Evolutionary conservation across 1,140 invertebrate species (phyloP).

Genomic region (Eupeodes corollae): DNA sequence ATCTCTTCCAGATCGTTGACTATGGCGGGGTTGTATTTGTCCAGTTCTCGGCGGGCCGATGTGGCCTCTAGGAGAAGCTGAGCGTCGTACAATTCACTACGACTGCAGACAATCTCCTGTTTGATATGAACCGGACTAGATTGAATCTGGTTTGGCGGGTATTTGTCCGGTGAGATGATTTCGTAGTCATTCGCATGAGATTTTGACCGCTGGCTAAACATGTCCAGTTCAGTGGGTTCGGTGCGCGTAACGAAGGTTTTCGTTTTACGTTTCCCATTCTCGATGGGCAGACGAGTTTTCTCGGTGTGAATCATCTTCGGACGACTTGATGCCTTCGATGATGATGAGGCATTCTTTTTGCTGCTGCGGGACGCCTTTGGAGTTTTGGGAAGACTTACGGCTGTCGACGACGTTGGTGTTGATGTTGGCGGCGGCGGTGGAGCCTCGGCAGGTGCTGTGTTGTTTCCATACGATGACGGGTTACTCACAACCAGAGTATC

Average conservation of each 20-base stretch:
- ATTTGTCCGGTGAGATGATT: conserved; percentile 29
- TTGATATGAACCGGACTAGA: conserved; percentile 33
- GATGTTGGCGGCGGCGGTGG: conserved; percentile 4
- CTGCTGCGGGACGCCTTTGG: not conserved
- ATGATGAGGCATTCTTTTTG: not conserved
- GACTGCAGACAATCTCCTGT: conserved; percentile 18
- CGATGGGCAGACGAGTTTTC: conserved; percentile 46
- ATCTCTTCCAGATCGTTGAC: conserved; percentile 36
- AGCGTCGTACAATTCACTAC: conserved; percentile 20
- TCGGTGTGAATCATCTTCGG: conserved; percentile 65
- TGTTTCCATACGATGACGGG: not conserved
- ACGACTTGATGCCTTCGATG: conserved; percentile 21
- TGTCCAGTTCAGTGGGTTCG: conserved; percentile 31
- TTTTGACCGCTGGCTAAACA: conserved; percentile 16
- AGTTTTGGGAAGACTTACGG: not conserved
- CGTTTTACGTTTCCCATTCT: conserved; percentile 44
- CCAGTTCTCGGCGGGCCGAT: conserved; percentile 19
- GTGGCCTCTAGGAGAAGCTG: conserved; percentile 23
- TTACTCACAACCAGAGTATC: conserved; percentile 23
- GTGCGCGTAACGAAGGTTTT: conserved; percentile 35
- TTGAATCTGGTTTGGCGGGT: conserved; percentile 31
- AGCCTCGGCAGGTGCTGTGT: conserved; percentile 2
- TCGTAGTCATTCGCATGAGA: conserved; percentile 32
- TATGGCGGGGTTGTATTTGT: conserved; percentile 31
- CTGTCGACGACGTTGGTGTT: not conserved